Conservation (phyloP, 2,888 invertebrate species). For the Zaprionus bogoriensis region DNA sequence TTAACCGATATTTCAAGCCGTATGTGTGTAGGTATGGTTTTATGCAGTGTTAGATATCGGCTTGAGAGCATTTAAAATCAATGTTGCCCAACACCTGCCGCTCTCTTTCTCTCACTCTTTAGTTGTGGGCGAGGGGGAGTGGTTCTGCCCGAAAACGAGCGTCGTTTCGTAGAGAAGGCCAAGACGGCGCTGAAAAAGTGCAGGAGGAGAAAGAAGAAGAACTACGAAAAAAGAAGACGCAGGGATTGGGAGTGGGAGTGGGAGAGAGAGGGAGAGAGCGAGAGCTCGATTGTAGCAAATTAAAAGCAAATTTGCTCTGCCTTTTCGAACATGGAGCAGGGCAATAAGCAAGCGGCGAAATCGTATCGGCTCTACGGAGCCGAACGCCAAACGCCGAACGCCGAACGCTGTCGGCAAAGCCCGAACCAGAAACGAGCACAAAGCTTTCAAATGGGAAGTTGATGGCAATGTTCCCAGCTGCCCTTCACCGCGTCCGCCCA, state of each 20-base stretch:
- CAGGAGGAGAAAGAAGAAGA: neutral
- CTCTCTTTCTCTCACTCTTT: too few relatives aligned
- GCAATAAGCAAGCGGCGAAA: conserved; percentile 28
- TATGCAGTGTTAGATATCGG: too few relatives aligned
- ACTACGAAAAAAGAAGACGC: neutral
- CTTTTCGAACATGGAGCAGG: conserved; percentile 36
- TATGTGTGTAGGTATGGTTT: too few relatives aligned
- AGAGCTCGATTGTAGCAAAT: conserved; percentile 36
- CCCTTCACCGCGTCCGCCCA: conserved; percentile 21
- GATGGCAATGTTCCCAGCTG: conserved; percentile 40
- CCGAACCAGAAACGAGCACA: conserved; percentile 36
- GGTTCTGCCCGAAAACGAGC: too few relatives aligned
- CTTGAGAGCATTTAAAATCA: too few relatives aligned
- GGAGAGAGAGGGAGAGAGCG: neutral
- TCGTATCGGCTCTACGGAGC: conserved; percentile 9
- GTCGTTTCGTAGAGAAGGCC: too few relatives aligned
- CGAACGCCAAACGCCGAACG: too few relatives aligned
- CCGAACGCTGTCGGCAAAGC: conserved; percentile 19
- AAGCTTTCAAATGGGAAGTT: conserved; percentile 42
- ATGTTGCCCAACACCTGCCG: too few relatives aligned
- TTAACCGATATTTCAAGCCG: too few relatives aligned
- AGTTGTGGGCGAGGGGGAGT: too few relatives aligned
- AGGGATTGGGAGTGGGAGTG: neutral
- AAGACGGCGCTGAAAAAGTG: too few relatives aligned
- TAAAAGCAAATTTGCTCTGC: conserved; percentile 54